A percentile compares a stretch with the other conserved stretches of the same genome.
These are phyloP conservation scores for Cacoxenus indagator DNA, from an alignment of 2,888 invertebrate species.

Conservation along the genomic window DNA sequence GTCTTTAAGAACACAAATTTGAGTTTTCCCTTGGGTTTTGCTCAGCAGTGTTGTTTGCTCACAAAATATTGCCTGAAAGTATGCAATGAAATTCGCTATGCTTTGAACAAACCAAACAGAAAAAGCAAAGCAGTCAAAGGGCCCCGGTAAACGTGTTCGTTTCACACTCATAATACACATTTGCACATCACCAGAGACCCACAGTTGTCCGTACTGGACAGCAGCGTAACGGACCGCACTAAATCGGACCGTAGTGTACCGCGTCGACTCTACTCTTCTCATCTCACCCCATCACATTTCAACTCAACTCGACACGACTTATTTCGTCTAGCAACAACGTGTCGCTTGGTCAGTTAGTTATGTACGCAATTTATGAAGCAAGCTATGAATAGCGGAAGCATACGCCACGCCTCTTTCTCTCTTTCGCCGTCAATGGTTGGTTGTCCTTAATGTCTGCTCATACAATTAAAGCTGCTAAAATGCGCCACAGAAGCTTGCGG, in stretches of 20 bases:
- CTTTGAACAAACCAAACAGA: background rate
- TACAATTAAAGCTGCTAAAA: constrained; percentile 17
- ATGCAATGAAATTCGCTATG: background rate
- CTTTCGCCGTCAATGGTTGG: background rate
- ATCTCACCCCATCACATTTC: too few relatives aligned
- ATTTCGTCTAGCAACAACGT: too few relatives aligned
- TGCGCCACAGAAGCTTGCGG: constrained; percentile 16
- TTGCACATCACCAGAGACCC: too few relatives aligned
- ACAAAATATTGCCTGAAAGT: background rate
- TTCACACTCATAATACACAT: background rate
- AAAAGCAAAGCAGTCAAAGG: background rate
- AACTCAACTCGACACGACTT: too few relatives aligned
- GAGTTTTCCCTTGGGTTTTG: background rate
- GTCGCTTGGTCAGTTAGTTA: background rate
- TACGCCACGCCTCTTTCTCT: background rate
- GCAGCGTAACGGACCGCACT: too few relatives aligned
- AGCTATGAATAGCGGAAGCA: constrained; percentile 1
- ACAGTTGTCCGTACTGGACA: too few relatives aligned
- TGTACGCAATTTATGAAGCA: constrained; percentile 13
- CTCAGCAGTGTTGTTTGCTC: background rate
- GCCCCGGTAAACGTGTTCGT: background rate
- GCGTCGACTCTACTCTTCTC: too few relatives aligned
- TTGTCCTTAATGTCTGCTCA: constrained; percentile 2
- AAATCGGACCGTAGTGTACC: too few relatives aligned
- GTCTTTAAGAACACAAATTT: background rate